Base-by-base conservation (phyloP, 2,113 vertebrate genomes). In the Hiodon alosoides region DNA sequence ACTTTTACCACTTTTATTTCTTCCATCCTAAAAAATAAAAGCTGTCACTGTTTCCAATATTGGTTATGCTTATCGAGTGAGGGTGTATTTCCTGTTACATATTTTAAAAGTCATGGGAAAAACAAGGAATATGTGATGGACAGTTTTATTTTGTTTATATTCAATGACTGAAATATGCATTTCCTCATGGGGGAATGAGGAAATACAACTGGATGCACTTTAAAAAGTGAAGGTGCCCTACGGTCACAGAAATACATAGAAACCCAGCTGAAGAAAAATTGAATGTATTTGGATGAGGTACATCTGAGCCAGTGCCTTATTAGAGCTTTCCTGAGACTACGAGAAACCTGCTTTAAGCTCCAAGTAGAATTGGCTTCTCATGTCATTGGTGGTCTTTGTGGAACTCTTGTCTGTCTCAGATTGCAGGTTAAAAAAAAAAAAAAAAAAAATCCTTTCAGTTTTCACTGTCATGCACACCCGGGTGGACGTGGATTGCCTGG, bases 401-500 rank as follows among this genome's bases (percentile, higher is more conserved):
- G 59, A 64, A 16, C 50, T 52, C 9, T 51, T 66, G 65, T 65
- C 52, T 73, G 16, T 55, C 54, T 6, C 4, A 7, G 52, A 4
- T 14, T 51, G 2, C 10, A 14, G 3, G n/a, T 47, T 6, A 57
- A 13, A 4, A 50, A 51, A 16, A 69, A 52, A 16, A 69, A 52
- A 6, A 52, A 53, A 66, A 14, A 46, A 61, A 50, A 14, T 11
- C 48, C 16, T 79, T 81, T 78, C 67, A 77, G 80, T 79, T 79
- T 84, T 79, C 77, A 67, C 77, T 47, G 8, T 67, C 55, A 59
- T 69, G 69, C 75, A 74, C 70, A 73, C 73, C 48, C 17, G 59
- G 71, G 67, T 79, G 78, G 77, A 68, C 71, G 48, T 72, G 55
- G 69, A 73, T 52, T 11, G 17, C 9, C 6, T 17, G 31, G 31